phyloP scores from a whole-genome alignment of 2,113 vertebrate species.

The Oryzias melastigma region DNA sequence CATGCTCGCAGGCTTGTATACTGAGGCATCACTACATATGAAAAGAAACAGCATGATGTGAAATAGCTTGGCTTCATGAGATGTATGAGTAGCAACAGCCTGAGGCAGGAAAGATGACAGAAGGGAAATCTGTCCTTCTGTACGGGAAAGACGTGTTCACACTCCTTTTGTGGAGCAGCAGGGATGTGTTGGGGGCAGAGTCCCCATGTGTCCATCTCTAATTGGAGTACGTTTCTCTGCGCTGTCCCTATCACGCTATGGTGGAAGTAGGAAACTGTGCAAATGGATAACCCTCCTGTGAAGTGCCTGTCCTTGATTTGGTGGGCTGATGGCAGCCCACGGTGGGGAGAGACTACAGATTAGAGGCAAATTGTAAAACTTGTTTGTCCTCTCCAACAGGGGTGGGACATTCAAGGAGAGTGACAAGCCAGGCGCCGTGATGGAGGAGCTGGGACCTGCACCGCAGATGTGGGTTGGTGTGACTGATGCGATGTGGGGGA shows the following conservation, averaged over 20 bases:
- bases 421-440: constrained; percentile 50
- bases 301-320: constrained; percentile 67
- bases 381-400: constrained; percentile 64
- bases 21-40: constrained; percentile 18
- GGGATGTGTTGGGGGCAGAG: constrained; percentile 60
- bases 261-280: constrained; percentile 51
- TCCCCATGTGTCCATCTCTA: constrained; percentile 62
- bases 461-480: constrained; percentile 67
- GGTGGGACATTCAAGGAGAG: constrained; percentile 59
- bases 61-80: constrained; percentile 56
- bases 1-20: constrained; percentile 20
- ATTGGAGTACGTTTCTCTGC: constrained; percentile 63
- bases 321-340: constrained; percentile 45
- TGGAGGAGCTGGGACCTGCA: constrained; percentile 51
- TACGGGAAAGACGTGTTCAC: constrained; percentile 44
- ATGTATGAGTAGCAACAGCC: constrained; percentile 50
- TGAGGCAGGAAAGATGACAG: constrained; percentile 31
- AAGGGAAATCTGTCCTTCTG: constrained; percentile 26
- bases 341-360: constrained; percentile 68
- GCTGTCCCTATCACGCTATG: constrained; percentile 51
- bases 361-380: constrained; percentile 68
- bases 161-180: constrained; percentile 52
- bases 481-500: constrained; percentile 71
- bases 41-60: constrained; percentile 47
- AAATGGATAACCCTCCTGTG: constrained; percentile 59